Conservation (phyloP, 2,113 vertebrate species). For the Fulmarus glacialis region DNA sequence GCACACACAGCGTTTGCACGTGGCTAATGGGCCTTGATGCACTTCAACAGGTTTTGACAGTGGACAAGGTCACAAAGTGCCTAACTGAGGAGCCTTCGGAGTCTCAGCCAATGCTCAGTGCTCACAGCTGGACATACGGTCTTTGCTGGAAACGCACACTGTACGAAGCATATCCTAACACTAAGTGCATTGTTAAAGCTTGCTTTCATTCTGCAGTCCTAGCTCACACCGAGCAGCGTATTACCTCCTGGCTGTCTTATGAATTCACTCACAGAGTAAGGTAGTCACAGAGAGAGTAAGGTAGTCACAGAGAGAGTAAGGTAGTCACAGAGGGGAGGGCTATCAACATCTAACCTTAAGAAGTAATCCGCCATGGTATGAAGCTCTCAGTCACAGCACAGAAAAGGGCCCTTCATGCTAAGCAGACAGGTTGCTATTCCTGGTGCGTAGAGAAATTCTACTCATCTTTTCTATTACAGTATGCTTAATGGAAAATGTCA, state of each 20-base stretch:
- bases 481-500: conserved; percentile 60
- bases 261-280: not conserved
- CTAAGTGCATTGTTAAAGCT: not conserved
- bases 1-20: not conserved
- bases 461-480: conserved; percentile 30
- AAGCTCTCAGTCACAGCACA: not conserved
- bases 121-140: not conserved
- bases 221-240: not conserved
- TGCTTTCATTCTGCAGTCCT: not conserved
- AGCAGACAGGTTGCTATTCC: conserved; percentile 36
- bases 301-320: not conserved
- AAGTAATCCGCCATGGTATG: not conserved
- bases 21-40: not conserved
- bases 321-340: not conserved
- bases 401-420: conserved; percentile 3
- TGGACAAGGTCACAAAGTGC: not conserved
- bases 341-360: not conserved
- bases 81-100: not conserved
- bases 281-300: not conserved
- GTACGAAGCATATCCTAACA: not conserved
- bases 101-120: not conserved
- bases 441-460: not conserved
- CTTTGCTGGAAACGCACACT: not conserved
- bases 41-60: not conserved
- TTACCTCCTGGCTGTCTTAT: not conserved